A percentile compares a stretch with the other conserved stretches of the same genome.
Conservation (phyloP, 2,797 vertebrate genomes). For the Nasua narica region DNA sequence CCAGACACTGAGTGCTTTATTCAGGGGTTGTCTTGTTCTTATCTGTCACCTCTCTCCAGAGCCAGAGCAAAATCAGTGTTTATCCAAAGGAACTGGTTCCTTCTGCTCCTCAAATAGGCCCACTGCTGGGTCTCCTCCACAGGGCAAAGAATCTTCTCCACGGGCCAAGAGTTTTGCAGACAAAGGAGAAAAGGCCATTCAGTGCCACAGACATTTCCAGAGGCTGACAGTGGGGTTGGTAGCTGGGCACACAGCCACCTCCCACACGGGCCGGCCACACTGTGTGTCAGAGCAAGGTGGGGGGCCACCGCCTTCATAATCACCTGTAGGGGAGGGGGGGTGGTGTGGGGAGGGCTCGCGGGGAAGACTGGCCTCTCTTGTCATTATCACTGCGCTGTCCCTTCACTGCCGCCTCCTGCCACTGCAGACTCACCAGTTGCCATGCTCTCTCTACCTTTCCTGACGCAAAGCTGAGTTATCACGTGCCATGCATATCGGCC, state of each 20-base stretch:
- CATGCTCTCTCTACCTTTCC: background rate
- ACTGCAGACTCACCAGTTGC: background rate
- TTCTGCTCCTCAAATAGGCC: background rate
- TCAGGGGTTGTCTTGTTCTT: background rate
- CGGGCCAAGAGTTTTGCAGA: background rate
- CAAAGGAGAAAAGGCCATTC: slow-evolving; percentile 17
- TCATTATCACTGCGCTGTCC: background rate
- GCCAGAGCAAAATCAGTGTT: background rate
- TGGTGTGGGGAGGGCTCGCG: rapidly evolving
- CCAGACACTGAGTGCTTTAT: background rate
- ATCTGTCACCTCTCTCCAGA: slow-evolving; percentile 13
- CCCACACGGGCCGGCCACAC: rapidly evolving
- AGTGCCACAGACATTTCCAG: background rate
- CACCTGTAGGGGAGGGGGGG: background rate
- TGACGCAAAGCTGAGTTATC: background rate
- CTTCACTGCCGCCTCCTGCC: background rate
- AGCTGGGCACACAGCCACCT: background rate
- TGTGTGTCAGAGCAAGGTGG: background rate
- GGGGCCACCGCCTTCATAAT: background rate
- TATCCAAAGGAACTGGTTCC: background rate
- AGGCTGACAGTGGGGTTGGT: background rate
- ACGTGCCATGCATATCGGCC: background rate
- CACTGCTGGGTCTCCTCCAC: background rate
- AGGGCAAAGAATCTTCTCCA: background rate
- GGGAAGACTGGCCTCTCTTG: background rate